Base-by-base conservation (phyloP, 2,113 vertebrate genomes). In the Lucifuga dentata region DNA sequence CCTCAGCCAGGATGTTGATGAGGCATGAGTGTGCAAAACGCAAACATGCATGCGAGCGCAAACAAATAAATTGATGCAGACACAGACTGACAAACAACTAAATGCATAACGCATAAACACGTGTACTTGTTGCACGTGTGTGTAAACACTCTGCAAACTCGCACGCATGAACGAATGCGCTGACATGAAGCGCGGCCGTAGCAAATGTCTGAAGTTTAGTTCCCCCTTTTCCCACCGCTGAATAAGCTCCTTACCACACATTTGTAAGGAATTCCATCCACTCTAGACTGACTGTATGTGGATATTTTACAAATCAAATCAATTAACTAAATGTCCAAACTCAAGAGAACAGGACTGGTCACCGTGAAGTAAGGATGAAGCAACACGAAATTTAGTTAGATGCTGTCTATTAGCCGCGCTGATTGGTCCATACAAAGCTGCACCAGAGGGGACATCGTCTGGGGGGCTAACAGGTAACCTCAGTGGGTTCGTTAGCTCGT, bases 1-100 rank as follows among this genome's bases (percentile, higher is more conserved):
- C 91, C 91, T 92, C 82, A 91, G 92, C 88, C 86, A 90, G 89
- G 88, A 89, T 90, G 93, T 93, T 92, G 94, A 93, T 93, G 92
- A 81, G 76, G 79, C 83, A 64, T 84, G 83, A 89, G 81, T 56
- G 78, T 57, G 80, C 76, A 80, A 72, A 83, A 33, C 56, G 33
- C 29, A 17, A 33, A 64, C 67, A 72, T 5, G 45, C 64, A 80
- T 45, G 72, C 52, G 23, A 50, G 59, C 73, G 58, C 67, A 78
- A 81, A 80, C 65, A 76, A 65, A 80, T 64, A 86, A 72, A 72
- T 61, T 20, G 68, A 48, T 51, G 15, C 71, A 70, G 68, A 74
- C 68, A n/a, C 56, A 26, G 38, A 44, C 65, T 68, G 57, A 56
- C 68, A 82, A 82, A 80, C 74, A 70, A 68, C 59, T 41, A 69